Evolutionary conservation across 2,113 vertebrate species (phyloP).

Genomic region (Murina feae): DNA sequence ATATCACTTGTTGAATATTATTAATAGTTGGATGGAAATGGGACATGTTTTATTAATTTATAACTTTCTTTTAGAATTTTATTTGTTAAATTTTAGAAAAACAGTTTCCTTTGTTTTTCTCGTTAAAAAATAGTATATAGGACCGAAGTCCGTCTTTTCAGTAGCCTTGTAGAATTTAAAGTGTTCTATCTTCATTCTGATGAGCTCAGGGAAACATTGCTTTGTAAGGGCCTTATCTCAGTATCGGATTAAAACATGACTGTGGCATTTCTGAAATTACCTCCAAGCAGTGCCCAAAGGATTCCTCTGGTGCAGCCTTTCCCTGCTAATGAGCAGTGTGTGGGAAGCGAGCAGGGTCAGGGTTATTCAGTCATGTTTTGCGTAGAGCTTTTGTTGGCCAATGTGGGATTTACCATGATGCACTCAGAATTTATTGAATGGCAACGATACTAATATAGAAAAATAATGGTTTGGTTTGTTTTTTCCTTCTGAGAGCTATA

Average conservation of each 20-base stretch:
- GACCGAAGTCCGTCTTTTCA: constrained; percentile 16
- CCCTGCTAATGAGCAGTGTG: constrained; percentile 33
- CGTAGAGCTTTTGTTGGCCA: constrained; percentile 35
- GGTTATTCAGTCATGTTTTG: constrained; percentile 31
- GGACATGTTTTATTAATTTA: background rate
- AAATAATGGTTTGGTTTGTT: background rate
- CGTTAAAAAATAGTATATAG: background rate
- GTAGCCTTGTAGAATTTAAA: constrained; percentile 44
- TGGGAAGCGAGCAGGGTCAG: background rate
- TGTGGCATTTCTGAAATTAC: constrained; percentile 55
- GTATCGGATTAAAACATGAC: constrained; percentile 35
- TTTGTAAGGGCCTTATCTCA: constrained; percentile 29
- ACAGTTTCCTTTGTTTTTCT: background rate
- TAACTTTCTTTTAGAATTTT: constrained; percentile 4
- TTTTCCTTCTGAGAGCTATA: background rate
- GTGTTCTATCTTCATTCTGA: constrained; percentile 14
- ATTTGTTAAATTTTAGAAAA: constrained; percentile 17
- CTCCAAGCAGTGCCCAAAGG: background rate
- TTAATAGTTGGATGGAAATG: background rate
- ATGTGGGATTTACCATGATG: constrained; percentile 48
- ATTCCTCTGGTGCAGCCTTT: background rate
- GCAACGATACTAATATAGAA: constrained; percentile 50
- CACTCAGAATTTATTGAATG: constrained; percentile 10
- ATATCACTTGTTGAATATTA: background rate
- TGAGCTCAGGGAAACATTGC: constrained; percentile 48